Evolutionary conservation across 2,113 vertebrate genomes (phyloP), one percentile per base, ranked within the genome.

Genomic region (Seriola rivoliana): DNA sequence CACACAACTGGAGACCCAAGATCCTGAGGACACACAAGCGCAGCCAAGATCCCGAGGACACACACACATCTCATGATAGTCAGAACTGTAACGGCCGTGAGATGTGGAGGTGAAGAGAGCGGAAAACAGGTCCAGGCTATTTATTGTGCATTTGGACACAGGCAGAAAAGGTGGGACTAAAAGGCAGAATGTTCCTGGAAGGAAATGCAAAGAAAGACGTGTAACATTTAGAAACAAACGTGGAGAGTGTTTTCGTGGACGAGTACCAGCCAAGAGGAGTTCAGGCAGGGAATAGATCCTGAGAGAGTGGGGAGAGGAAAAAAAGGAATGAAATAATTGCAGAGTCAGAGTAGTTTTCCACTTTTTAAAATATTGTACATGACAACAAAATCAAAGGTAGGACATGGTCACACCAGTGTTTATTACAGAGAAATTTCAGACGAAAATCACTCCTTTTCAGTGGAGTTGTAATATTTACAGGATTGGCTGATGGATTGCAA

Each of bases 1-100:
- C 77, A 63, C 85, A 87, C 90, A 91, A 93, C 87, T 89, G 84
- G 85, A 88, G 85, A 83, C 64, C 84, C 70, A 42, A 68, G 71
- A 83, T 77, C 58, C 73, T 63, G 38, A 77, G 78, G 73, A 89
- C 82, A 83, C 86, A 82, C 78, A 19, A 40, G 54, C 71, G 54
- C 55, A 84, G 74, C 48, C 38, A 42, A 69, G 65, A 80, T 75
- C 42, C 21, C 38, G 46, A 52, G 16, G 19, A 74, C 55, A 76
- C 68, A 75, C 59, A 76, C 67, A 78, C 42, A 84, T 3, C 2
- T 23, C 48, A 32, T 62, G 67, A 23, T 60, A 69, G 66, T 79
- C 81, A 75, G 44, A 86, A 71, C 71, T 77, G 58, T 78, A 76
- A 81, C 52, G 13, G 57, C 65, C 65, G 19, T 48, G 29, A 88